phyloP scores from a whole-genome alignment of 2,797 vertebrate species.

The Podarcis siculus region DNA sequence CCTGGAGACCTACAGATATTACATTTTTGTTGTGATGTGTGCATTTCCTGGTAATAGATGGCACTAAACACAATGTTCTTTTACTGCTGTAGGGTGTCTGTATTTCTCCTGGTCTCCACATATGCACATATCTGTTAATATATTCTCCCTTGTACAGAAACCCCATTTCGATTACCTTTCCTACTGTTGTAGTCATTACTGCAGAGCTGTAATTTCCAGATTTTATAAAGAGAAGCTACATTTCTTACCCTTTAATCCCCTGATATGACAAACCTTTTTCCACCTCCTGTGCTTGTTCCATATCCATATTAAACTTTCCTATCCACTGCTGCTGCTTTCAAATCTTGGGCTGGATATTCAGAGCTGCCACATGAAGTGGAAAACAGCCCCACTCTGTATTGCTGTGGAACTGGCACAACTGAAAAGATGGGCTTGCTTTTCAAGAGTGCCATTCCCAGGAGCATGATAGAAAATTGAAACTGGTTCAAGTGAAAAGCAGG shows the following conservation, averaged over 20 bases:
- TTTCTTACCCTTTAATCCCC: slow-evolving; percentile 63
- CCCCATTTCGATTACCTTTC: slow-evolving; percentile 36
- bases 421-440: slow-evolving; percentile 28
- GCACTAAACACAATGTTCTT: not conserved
- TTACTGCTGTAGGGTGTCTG: slow-evolving; percentile 2
- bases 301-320: slow-evolving; percentile 58
- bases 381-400: not conserved
- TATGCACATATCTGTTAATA: not conserved
- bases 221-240: slow-evolving; percentile 51
- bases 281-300: not conserved
- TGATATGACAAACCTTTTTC: slow-evolving; percentile 48
- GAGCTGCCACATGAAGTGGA: slow-evolving; percentile 47
- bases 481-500: slow-evolving; percentile 44
- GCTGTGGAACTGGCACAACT: slow-evolving; percentile 36
- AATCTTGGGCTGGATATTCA: slow-evolving; percentile 22
- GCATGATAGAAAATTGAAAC: slow-evolving; percentile 38
- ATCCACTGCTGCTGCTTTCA: slow-evolving; percentile 25
- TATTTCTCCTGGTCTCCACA: not conserved
- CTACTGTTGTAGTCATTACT: slow-evolving; percentile 16
- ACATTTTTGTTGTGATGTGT: not conserved
- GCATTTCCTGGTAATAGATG: slow-evolving; percentile 17
- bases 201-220: slow-evolving; percentile 42
- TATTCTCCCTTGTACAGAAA: slow-evolving; percentile 4
- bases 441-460: slow-evolving; percentile 43
- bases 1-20: not conserved